Evolutionary conservation across 2,113 vertebrate species (phyloP), one percentile per base, ranked within the genome.

Genomic region (Pimephales promelas): DNA sequence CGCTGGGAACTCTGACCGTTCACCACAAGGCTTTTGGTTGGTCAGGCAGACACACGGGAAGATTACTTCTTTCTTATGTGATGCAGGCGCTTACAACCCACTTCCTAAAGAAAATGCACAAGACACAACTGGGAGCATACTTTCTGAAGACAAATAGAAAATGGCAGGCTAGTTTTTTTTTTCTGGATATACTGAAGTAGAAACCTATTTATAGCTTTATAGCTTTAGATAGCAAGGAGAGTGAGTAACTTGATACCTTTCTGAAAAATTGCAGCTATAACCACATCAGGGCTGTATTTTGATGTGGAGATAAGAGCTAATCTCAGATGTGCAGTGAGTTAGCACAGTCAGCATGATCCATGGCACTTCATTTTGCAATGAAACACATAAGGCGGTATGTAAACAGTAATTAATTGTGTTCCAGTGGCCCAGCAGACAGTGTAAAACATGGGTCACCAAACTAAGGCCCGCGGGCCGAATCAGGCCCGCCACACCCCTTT

Each of bases 11-110:
- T 76, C 72, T 54, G n/a, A 62, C 70, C 66, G 28, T 31, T 74
- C 61, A 70, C 18, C 45, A 40, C 61, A 68, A 59, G 14, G 64
- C 64, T 74, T 73, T 79, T 82, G 73, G 43, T 73, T 73, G 83
- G 74, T 79, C 64, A 84, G 64, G 47, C 73, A 82, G 31, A 62
- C 47, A 40, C 66, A 56, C 40, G 20, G 13, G 9, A 84, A n/a
- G 26, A 54, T 62, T 75, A 43, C 66, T 81, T 57, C 31, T 72
- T 85, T 74, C 57, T 80, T 56, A n/a, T 59, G 10, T 5, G 24
- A 75, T 40, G 10, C 31, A 82, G 4, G 31, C 59, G 36, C 28
- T 57, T 47, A 82, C 10, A 75, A 83, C 70, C 28, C n/a, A 79
- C 28, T 52, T 64, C 47, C 54, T 36, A 14, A 18, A 49, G 79